Evolutionary conservation across 1,140 invertebrate species (phyloP), one percentile per base, ranked within the genome.

Genomic region (Drosophila athabasca): DNA sequence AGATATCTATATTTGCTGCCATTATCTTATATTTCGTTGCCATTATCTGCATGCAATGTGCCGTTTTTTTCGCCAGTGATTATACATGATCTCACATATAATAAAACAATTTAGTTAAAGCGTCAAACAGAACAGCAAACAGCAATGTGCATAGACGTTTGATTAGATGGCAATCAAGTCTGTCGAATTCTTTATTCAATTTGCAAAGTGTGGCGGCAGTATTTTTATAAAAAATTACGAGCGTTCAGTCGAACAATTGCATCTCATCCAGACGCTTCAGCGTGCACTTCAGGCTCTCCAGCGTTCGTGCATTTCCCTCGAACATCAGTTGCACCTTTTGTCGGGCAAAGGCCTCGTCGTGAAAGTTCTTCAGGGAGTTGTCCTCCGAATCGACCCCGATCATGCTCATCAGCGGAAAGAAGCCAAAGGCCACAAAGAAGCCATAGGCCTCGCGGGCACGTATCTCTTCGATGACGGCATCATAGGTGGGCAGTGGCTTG

Each of bases 371-470:
- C 31, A 91, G 43, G 1, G 87, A 78, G 35, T 90, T 90, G 26
- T 91, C 90, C 57, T 91, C 79, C 11, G 90, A 91, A 22, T 90
- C 90, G n/a, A 72, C 57, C 6, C 75, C 76, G 39, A 76, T 77
- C 90, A 91, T 91, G 53, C 82, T 89, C 83, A 91, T 91, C 15
- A 91, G 55, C 1, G 90, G 90, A 24, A 91, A 88, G 41, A 91
- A 90, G 5, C 79, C 82, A 6, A 90, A 90, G 43, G 85, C 79
- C 7, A 90, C 83, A 67, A 91, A 90, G 45, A 91, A 90, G 0
- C 88, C 90, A 57, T 90, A 91, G 6, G 74, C 79, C 22, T 87
- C 93, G 0, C 80, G 79, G 3, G 91, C 73, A 0, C 70, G 64
- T 19, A 93, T 58, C 9, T 71, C 54, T 0, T 69, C 62, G 15